Conservation (phyloP, 2,888 invertebrate species). For the Plebejus anna region DNA sequence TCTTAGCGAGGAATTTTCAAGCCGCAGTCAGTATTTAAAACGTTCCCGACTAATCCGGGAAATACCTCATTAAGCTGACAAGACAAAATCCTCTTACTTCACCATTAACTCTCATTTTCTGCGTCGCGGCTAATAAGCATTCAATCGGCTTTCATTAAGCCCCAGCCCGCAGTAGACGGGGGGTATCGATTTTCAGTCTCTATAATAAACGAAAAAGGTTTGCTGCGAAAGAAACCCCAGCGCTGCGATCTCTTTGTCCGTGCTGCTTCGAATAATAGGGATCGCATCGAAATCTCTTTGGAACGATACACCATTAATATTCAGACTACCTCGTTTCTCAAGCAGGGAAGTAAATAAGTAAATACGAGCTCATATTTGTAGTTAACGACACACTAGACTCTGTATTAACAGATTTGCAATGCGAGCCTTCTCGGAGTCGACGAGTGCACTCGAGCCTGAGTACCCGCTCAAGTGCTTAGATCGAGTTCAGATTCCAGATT, state of each 20-base stretch:
- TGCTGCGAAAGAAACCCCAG: slow-evolving; percentile 54
- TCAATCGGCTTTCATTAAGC: slow-evolving; percentile 65
- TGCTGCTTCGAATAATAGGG: slow-evolving; percentile 51
- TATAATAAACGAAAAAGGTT: slow-evolving; percentile 59
- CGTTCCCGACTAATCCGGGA: slow-evolving; percentile 48
- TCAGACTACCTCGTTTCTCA: slow-evolving; percentile 2
- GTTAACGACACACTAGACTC: background rate
- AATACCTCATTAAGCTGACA: slow-evolving; percentile 51
- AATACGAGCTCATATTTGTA: slow-evolving; percentile 9
- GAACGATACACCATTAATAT: slow-evolving; percentile 39
- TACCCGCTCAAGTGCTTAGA: background rate
- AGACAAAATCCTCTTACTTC: slow-evolving; percentile 51
- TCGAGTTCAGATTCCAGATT: slow-evolving; percentile 14
- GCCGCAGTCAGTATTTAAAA: slow-evolving; percentile 25
- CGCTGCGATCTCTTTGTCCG: slow-evolving; percentile 56
- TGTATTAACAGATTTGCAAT: slow-evolving; percentile 26
- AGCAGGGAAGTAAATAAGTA: background rate
- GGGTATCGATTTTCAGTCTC: slow-evolving; percentile 65
- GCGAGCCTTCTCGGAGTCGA: slow-evolving; percentile 11
- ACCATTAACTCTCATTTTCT: slow-evolving; percentile 55
- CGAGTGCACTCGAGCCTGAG: slow-evolving; percentile 12
- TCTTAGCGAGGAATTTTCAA: slow-evolving; percentile 1
- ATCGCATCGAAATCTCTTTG: slow-evolving; percentile 46
- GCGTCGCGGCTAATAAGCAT: slow-evolving; percentile 62
- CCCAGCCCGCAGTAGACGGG: slow-evolving; percentile 49